Evolutionary conservation across 2,888 invertebrate species (phyloP).

Genomic region (Drosophila anceps): DNA sequence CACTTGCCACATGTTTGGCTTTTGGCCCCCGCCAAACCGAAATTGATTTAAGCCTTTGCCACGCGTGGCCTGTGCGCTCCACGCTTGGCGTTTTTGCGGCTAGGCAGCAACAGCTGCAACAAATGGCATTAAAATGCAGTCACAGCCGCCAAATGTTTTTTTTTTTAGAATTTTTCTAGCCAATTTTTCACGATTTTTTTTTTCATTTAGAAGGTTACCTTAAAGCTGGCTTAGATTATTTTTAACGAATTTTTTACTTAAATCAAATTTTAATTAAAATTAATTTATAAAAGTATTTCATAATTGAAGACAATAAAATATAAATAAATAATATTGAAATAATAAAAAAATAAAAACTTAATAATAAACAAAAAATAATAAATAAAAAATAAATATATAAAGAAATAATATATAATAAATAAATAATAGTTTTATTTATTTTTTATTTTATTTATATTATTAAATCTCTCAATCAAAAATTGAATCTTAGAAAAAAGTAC

Average conservation of each 20-base stretch:
- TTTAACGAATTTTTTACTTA: background rate
- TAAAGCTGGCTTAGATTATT: background rate
- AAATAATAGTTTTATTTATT: no score
- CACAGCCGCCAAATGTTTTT: slow-evolving; percentile 43
- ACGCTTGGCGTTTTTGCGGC: slow-evolving; percentile 47
- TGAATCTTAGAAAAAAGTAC: no score
- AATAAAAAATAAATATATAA: no score
- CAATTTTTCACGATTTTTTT: slow-evolving; percentile 9
- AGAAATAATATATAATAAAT: no score
- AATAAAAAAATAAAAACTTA: no score
- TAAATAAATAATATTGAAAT: no score
- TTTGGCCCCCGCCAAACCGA: slow-evolving; percentile 38
- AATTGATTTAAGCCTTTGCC: slow-evolving; percentile 70
- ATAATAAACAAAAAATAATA: no score
- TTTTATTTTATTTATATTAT: no score
- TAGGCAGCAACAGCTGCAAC: slow-evolving; percentile 62
- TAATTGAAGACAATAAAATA: no score
- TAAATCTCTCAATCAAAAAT: no score
- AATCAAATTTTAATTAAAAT: background rate
- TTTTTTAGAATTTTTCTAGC: slow-evolving; percentile 47
- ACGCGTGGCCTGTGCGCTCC: slow-evolving; percentile 27
- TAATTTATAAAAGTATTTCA: background rate
- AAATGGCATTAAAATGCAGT: slow-evolving; percentile 75
- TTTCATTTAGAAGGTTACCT: background rate
- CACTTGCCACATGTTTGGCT: slow-evolving; percentile 72